These are phyloP conservation scores for Calephelis perditalis DNA, from an alignment of 2,888 invertebrate species.

Conservation along the genomic window DNA sequence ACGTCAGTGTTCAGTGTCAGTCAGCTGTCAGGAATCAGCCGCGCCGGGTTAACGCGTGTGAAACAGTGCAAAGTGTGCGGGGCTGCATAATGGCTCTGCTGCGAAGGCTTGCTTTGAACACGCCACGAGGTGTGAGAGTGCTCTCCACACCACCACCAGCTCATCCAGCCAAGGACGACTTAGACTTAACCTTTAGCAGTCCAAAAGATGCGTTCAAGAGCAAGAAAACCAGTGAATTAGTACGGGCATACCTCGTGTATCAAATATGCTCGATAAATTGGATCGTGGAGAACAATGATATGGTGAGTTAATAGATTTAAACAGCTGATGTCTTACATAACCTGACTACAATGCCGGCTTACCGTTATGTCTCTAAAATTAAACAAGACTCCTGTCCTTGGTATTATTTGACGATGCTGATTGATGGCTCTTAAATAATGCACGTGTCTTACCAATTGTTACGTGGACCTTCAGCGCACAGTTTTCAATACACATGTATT, in stretches of 20 bases:
- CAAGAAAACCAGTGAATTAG: conserved; percentile 94
- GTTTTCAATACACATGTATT: background rate
- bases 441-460: conserved; percentile 22
- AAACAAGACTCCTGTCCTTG: conserved; percentile 46
- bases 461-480: conserved; percentile 1
- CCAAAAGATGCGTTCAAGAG: conserved; percentile 95
- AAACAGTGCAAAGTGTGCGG: conserved; percentile 46
- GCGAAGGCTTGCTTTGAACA: conserved; percentile 57
- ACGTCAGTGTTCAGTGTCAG: conserved; percentile 52
- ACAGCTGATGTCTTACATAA: conserved; percentile 60
- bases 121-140: conserved; percentile 53
- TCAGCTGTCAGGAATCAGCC: conserved; percentile 56
- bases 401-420: conserved; percentile 34
- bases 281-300: conserved; percentile 94
- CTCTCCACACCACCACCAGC: conserved; percentile 44
- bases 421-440: conserved; percentile 27
- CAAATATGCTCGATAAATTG: conserved; percentile 91
- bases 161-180: conserved; percentile 76
- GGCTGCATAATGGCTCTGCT: conserved; percentile 65
- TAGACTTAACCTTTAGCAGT: conserved; percentile 92
- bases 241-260: conserved; percentile 94
- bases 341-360: conserved; percentile 37
- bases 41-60: conserved; percentile 52
- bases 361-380: conserved; percentile 40
- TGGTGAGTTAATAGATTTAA: conserved; percentile 81